These are phyloP conservation scores for Rhizoglyphus robini DNA, from an alignment of 1,140 invertebrate species.

Conservation along the genomic window DNA sequence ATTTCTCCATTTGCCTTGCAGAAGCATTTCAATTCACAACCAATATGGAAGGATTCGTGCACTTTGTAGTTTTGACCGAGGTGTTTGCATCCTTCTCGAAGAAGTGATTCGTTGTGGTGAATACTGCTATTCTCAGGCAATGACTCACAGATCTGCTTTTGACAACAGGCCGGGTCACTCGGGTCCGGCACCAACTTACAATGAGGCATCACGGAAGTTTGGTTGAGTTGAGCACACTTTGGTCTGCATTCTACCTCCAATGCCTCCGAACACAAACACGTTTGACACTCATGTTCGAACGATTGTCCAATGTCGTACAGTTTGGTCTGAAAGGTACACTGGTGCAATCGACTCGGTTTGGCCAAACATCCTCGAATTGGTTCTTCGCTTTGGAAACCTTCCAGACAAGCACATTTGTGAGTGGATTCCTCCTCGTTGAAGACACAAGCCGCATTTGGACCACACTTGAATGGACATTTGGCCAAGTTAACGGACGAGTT, in stretches of 20 bases:
- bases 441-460: constrained; percentile 29
- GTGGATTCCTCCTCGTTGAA: constrained; percentile 8
- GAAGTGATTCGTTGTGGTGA: not conserved
- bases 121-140: not conserved
- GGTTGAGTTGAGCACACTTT: not conserved
- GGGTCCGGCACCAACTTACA: not conserved
- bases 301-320: constrained; percentile 6
- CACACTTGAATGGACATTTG: constrained; percentile 24
- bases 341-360: constrained; percentile 20
- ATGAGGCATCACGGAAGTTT: not conserved
- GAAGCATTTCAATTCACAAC: constrained; percentile 31
- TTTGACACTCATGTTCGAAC: constrained; percentile 7
- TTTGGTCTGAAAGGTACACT: not conserved
- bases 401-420: constrained; percentile 32
- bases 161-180: not conserved
- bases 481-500: not conserved
- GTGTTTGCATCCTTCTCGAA: constrained; percentile 29
- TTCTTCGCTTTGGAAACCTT: constrained; percentile 33
- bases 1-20: constrained; percentile 29
- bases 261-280: constrained; percentile 16
- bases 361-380: constrained; percentile 28
- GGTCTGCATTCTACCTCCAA: constrained; percentile 16
- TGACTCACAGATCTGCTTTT: not conserved
- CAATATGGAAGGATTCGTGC: constrained; percentile 29
- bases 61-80: constrained; percentile 28